A percentile compares a stretch with the other conserved stretches of the same genome.
phyloP scores from a whole-genome alignment of 2,113 vertebrate genomes.

The Dasyornis broadbenti region DNA sequence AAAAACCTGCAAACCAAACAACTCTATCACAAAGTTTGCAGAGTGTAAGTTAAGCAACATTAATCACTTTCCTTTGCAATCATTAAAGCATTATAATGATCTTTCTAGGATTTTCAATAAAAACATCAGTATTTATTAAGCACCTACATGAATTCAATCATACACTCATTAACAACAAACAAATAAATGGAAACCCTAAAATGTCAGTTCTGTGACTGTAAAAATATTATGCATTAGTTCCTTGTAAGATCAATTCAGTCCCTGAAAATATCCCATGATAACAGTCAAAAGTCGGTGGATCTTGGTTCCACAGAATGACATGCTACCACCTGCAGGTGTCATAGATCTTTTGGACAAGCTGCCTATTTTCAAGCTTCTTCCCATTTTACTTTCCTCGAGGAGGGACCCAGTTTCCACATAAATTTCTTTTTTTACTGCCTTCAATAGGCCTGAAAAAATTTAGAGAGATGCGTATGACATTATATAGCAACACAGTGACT shows the following conservation, averaged over 20 bases:
- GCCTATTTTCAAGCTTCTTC: neutral
- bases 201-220: neutral
- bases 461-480: rapidly evolving
- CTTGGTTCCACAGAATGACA: neutral
- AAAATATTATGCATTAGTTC: neutral
- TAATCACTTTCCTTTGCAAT: neutral
- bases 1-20: neutral
- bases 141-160: neutral
- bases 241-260: neutral
- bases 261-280: neutral
- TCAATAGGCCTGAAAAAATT: neutral
- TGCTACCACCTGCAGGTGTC: neutral
- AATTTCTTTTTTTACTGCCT: neutral
- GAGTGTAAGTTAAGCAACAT: neutral
- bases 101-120: neutral
- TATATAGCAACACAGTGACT: neutral
- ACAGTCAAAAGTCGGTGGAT: neutral
- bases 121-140: neutral
- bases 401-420: neutral
- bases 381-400: neutral
- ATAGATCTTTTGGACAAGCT: neutral
- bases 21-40: neutral
- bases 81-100: neutral
- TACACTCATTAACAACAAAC: neutral
- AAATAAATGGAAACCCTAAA: neutral